Percentiles rank a stretch among this genome's conserved stretches.
phyloP scores from a whole-genome alignment of 2,888 invertebrate species.

The Prosopocoilus inquinatus region DNA sequence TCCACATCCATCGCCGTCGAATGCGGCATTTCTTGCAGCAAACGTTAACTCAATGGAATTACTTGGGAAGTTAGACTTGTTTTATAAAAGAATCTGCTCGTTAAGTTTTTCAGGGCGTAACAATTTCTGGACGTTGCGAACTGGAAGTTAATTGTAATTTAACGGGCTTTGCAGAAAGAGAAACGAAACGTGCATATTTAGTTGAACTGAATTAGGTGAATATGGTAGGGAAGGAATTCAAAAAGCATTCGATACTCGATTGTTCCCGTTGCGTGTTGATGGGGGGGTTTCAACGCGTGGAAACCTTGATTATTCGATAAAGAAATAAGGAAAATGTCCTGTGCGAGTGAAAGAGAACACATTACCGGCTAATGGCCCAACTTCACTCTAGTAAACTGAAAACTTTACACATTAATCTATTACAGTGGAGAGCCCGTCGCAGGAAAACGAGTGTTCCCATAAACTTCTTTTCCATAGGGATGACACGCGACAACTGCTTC shows the following conservation, averaged over 20 bases:
- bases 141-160: too few relatives aligned
- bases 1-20: conserved; percentile 2
- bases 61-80: conserved; percentile 1
- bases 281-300: conserved; percentile 22
- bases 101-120: background rate
- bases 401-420: conserved; percentile 45
- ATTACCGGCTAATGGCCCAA: conserved; percentile 41
- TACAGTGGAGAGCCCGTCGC: conserved; percentile 35
- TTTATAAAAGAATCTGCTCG: background rate
- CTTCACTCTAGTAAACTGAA: conserved; percentile 40
- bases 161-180: too few relatives aligned
- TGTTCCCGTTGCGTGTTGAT: too few relatives aligned
- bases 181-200: too few relatives aligned
- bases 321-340: conserved; percentile 1
- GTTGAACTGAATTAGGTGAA: too few relatives aligned
- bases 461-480: conserved; percentile 9
- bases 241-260: too few relatives aligned
- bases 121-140: too few relatives aligned
- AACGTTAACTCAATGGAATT: conserved; percentile 6
- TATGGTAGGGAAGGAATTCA: too few relatives aligned
- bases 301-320: conserved; percentile 3
- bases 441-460: conserved; percentile 27
- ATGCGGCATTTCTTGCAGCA: conserved; percentile 6
- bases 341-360: conserved; percentile 33
- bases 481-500: conserved; percentile 3